Percentiles rank a stretch among this genome's conserved stretches.
Evolutionary conservation across 2,888 invertebrate genomes (phyloP).

Genomic region (Laspeyria flexula): DNA sequence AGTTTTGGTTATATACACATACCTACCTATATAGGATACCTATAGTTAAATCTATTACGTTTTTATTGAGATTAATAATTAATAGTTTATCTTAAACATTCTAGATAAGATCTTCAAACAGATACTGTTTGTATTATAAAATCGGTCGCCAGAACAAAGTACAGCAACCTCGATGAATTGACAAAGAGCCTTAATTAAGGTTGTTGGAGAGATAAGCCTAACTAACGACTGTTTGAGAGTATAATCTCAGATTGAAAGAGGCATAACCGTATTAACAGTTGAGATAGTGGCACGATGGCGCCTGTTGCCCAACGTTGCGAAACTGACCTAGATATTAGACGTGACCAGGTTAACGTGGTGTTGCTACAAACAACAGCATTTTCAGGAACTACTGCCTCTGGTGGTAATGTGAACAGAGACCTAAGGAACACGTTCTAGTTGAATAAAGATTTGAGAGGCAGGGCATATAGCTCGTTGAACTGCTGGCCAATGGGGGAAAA

Average conservation of each 20-base stretch:
- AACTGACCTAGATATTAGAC: conserved; percentile 44
- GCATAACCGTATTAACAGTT: conserved; percentile 21
- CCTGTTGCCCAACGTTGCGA: conserved; percentile 34
- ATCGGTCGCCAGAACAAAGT: conserved; percentile 1
- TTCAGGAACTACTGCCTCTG: no score
- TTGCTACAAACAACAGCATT: not conserved
- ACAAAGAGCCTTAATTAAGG: conserved; percentile 21
- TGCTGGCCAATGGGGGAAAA: no score
- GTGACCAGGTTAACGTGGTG: conserved; percentile 50
- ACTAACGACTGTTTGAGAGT: conserved; percentile 16
- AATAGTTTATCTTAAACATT: not conserved
- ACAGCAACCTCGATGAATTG: conserved; percentile 5
- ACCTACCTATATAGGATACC: no score
- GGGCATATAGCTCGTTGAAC: no score
- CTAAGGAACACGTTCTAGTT: no score
- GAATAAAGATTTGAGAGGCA: no score
- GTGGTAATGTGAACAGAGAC: no score
- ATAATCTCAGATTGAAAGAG: conserved; percentile 39
- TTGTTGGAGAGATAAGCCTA: conserved; percentile 15
- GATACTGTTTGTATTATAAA: not conserved
- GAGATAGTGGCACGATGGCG: conserved; percentile 28
- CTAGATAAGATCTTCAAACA: conserved; percentile 1
- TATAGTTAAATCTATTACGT: not conserved
- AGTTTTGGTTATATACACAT: no score
- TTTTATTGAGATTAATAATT: not conserved